Evolutionary conservation across 1,140 invertebrate genomes (phyloP).

Genomic region (Bombus superbus): DNA sequence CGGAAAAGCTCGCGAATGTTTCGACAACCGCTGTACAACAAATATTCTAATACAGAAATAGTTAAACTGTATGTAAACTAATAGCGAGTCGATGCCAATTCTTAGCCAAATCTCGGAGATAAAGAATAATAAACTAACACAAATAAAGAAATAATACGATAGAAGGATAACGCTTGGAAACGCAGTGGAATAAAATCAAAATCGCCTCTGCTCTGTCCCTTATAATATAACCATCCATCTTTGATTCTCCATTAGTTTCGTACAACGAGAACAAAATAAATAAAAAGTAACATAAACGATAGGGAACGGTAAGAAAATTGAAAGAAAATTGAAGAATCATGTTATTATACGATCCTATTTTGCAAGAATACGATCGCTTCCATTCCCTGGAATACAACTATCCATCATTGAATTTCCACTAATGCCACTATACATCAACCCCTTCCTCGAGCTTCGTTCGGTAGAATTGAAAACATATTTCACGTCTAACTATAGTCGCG

Average conservation of each 20-base stretch:
- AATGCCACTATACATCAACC: not conserved
- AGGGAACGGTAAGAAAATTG: not conserved
- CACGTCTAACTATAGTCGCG: slow-evolving; percentile 14
- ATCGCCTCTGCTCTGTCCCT: not conserved
- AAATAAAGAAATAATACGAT: not conserved
- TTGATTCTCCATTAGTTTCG: not conserved
- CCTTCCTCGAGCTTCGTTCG: not conserved
- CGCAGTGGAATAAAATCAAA: not conserved
- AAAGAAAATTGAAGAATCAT: not conserved
- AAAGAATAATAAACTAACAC: too few relatives aligned
- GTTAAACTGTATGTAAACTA: not conserved
- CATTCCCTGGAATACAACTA: not conserved
- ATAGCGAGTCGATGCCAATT: not conserved
- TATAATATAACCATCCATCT: not conserved
- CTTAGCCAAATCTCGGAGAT: too few relatives aligned
- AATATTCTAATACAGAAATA: not conserved
- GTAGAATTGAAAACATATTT: not conserved
- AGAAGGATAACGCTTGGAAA: not conserved
- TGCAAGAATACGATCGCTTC: not conserved
- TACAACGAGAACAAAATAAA: not conserved
- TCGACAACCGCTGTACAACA: not conserved
- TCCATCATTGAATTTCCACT: not conserved
- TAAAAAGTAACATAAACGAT: not conserved
- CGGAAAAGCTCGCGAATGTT: not conserved
- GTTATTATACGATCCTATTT: too few relatives aligned